A percentile compares a stretch with the other conserved stretches of the same genome.
phyloP scores from a whole-genome alignment of 2,888 invertebrate genomes.

The Ctenicera cuprea region DNA sequence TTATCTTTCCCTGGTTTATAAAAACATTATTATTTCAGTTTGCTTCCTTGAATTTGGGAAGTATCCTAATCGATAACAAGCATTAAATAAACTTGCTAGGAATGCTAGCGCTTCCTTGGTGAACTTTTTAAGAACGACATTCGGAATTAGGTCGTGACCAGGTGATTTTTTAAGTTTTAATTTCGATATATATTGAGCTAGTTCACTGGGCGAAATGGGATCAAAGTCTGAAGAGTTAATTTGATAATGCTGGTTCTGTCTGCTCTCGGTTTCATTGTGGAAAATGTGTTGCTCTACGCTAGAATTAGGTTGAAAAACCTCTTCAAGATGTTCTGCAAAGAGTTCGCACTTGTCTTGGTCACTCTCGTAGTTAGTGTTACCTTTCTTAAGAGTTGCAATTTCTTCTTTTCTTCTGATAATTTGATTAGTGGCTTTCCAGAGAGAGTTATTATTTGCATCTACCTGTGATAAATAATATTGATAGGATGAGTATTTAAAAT shows the following conservation, averaged over 20 bases:
- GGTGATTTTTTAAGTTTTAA: neutral
- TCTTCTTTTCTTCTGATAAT: slow-evolving; percentile 1
- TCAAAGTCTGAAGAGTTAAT: neutral
- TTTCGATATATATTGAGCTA: neutral
- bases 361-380: neutral
- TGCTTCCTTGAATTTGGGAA: neutral
- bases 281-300: neutral
- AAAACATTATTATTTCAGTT: neutral
- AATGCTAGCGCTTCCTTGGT: neutral
- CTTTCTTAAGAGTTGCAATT: neutral
- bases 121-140: neutral
- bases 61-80: slow-evolving; percentile 2
- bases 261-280: neutral
- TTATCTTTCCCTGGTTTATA: slow-evolving; percentile 1
- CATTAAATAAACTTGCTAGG: neutral
- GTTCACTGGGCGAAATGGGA: neutral
- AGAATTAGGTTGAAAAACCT: neutral
- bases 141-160: slow-evolving; percentile 1
- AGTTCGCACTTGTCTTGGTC: slow-evolving; percentile 7
- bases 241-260: neutral
- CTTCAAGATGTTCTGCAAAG: slow-evolving; percentile 3
- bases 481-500: too few species aligned
- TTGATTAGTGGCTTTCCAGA: neutral
- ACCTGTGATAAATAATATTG: too few species aligned
- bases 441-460: neutral